Evolutionary conservation across 2,797 vertebrate species (phyloP).

Genomic region (Pempheris klunzingeri): DNA sequence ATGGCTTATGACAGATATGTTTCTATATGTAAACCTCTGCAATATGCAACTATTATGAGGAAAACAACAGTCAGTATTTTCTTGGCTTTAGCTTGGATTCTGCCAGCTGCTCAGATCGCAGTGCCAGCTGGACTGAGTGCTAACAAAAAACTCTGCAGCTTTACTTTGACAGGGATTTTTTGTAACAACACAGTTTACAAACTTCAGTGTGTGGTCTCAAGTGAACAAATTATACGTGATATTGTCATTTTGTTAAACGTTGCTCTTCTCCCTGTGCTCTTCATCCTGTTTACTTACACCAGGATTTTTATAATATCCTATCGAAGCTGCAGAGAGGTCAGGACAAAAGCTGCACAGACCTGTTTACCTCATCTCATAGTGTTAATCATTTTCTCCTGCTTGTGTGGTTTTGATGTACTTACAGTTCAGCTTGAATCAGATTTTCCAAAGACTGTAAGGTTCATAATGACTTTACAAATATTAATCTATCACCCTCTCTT

Average conservation of each 20-base stretch:
- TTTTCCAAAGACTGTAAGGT: not conserved
- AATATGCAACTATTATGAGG: no score
- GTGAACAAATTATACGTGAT: not conserved
- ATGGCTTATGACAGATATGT: no score
- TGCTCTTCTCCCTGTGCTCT: conserved; percentile 12
- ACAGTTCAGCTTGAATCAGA: not conserved
- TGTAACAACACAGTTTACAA: conserved; percentile 1
- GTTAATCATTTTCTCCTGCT: conserved; percentile 20
- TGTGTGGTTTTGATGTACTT: conserved; percentile 24
- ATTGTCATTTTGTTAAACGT: not conserved
- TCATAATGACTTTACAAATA: no score
- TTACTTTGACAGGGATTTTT: not conserved
- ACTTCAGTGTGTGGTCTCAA: conserved; percentile 1
- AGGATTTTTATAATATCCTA: conserved; percentile 22
- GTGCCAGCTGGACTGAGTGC: no score
- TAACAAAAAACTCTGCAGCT: not conserved
- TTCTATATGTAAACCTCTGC: no score
- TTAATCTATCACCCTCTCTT: conserved; percentile 11
- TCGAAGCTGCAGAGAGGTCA: not conserved
- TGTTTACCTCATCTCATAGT: conserved; percentile 40
- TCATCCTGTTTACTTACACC: conserved; percentile 30
- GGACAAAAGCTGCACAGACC: conserved; percentile 42
- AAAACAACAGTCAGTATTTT: no score
- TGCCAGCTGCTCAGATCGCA: no score
- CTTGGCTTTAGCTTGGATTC: no score